Base-by-base conservation (phyloP, 2,888 invertebrate species). In the Limnephilus auricula region DNA sequence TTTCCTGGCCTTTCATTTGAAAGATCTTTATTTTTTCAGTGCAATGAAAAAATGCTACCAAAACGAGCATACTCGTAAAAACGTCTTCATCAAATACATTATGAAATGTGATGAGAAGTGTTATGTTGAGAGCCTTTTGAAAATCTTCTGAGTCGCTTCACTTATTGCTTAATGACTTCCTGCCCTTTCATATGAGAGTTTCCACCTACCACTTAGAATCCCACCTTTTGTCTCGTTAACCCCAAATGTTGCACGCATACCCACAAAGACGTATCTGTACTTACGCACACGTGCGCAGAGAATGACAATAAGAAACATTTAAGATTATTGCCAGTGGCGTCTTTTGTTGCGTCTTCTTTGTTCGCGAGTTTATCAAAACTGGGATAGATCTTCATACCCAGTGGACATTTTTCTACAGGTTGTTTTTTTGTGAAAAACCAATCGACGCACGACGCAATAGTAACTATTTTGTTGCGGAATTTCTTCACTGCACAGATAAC, bases 141-240 rank as follows among this genome's bases (percentile, higher is more conserved):
- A 78, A 32, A n/a, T 25, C 18, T 78, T 31, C 78, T 15, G n/a
- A 45, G 9, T 4, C 30, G 78, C 87, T 78, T 88, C 25, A 34
- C 78, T 88, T 45, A 31, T 34, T 88, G n/a, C 79, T 34, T 88
- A 88, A 88, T 88, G 90, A 88, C 92, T 92, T 92, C 92, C 92
- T 92, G 92, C 88, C 90, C 79, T 90, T 90, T 91, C 90, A 91
- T 91, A 91, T 86, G 84, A 80, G 86, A 87, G 79, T 90, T 90
- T 86, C 90, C 91, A 92, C 92, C 92, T 92, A 90, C 90, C 88
- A 88, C 90, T 91, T 88, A 90, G 90, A 90, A 92, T 92, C 90
- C 91, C 91, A 92, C 92, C 92, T 92, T 92, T 92, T 92, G 92
- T 92, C 92, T 90, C 92, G 92, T 92, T 92, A 92, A 92, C 92